Conservation (phyloP, 2,797 vertebrate species). For the Galaxias olidus region DNA sequence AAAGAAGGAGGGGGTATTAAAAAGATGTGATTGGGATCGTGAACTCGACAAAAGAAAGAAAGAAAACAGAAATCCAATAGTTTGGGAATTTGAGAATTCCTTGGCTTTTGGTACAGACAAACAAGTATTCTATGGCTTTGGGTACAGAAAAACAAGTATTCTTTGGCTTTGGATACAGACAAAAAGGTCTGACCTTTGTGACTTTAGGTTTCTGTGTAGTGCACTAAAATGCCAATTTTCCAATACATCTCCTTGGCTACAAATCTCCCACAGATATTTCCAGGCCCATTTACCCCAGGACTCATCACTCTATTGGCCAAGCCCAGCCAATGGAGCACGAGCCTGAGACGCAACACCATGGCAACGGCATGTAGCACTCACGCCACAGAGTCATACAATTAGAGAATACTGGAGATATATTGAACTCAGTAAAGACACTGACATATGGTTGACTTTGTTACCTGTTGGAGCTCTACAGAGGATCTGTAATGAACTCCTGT, state of each 20-base stretch:
- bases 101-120: slow-evolving; percentile 18
- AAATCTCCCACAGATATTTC: slow-evolving; percentile 23
- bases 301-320: slow-evolving; percentile 31
- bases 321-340: slow-evolving; percentile 21
- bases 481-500: slow-evolving; percentile 64
- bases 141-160: no score
- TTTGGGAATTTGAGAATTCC: slow-evolving; percentile 58
- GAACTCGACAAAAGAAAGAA: no score
- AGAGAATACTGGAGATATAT: slow-evolving; percentile 60
- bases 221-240: slow-evolving; percentile 54
- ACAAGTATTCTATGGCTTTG: slow-evolving; percentile 22
- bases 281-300: not conserved
- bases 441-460: slow-evolving; percentile 66
- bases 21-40: slow-evolving; percentile 46
- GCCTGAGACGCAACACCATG: slow-evolving; percentile 51
- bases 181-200: slow-evolving; percentile 51
- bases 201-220: slow-evolving; percentile 41
- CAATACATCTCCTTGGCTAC: slow-evolving; percentile 15
- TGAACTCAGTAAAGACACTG: slow-evolving; percentile 59
- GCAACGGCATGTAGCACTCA: slow-evolving; percentile 62
- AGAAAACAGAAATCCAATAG: slow-evolving; percentile 55
- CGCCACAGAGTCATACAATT: slow-evolving; percentile 71
- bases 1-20: slow-evolving; percentile 49
- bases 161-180: no score
- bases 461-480: slow-evolving; percentile 64